Evolutionary conservation across 2,888 invertebrate genomes (phyloP).

Genomic region (Tenthredo scrophulariae): DNA sequence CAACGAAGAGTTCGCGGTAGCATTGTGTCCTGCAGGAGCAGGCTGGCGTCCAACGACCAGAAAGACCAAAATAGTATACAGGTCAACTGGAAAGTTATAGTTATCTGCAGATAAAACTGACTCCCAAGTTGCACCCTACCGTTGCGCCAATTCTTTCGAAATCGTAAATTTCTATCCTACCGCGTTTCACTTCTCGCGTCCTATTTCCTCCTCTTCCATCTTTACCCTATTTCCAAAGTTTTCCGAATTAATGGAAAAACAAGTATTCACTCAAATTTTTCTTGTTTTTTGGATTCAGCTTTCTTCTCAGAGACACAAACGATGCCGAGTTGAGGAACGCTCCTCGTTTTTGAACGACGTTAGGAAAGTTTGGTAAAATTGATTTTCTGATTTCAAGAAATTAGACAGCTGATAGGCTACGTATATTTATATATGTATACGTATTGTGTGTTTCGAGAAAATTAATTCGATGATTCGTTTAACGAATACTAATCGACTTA

Average conservation of each 20-base stretch:
- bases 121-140: slow-evolving; percentile 29
- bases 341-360: background rate
- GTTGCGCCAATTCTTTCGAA: slow-evolving; percentile 16
- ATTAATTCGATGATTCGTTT: slow-evolving; percentile 29
- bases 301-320: background rate
- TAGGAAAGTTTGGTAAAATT: slow-evolving; percentile 19
- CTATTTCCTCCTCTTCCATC: background rate
- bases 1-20: slow-evolving; percentile 44
- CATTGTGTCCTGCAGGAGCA: slow-evolving; percentile 43
- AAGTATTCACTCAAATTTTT: background rate
- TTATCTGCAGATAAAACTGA: slow-evolving; percentile 18
- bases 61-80: slow-evolving; percentile 42
- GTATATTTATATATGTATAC: background rate
- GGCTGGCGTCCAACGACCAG: slow-evolving; percentile 39
- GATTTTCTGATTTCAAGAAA: slow-evolving; percentile 39
- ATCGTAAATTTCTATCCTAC: slow-evolving; percentile 23
- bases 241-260: background rate
- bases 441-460: slow-evolving; percentile 2
- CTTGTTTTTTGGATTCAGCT: background rate
- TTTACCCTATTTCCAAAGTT: background rate
- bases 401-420: background rate
- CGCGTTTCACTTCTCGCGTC: background rate
- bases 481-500: slow-evolving; percentile 43
- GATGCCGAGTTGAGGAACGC: background rate
- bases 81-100: slow-evolving; percentile 44